phyloP scores from a whole-genome alignment of 30 jellyfish, hydroid and myxozoan genomes.

The Euphysa ruthae region DNA sequence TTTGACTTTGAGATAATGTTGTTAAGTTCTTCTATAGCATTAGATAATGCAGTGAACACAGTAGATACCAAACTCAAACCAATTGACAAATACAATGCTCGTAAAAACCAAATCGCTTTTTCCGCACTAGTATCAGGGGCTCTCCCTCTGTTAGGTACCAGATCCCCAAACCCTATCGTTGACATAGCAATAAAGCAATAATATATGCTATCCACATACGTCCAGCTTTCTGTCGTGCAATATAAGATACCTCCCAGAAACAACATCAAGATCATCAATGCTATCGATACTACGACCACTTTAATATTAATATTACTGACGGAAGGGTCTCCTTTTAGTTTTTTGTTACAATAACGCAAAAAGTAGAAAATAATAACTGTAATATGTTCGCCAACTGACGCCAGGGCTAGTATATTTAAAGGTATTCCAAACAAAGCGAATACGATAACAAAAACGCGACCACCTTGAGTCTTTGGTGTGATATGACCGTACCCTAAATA shows the following conservation, averaged over 20 bases:
- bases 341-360: constrained; percentile 28
- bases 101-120: constrained; percentile 86
- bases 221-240: constrained; percentile 87
- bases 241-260: constrained; percentile 82
- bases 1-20: constrained; percentile 55
- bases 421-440: constrained; percentile 97
- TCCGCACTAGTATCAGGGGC: constrained; percentile 84
- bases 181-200: constrained; percentile 97
- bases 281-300: constrained; percentile 80
- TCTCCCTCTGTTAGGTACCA: constrained; percentile 94
- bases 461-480: constrained; percentile 93
- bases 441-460: constrained; percentile 77
- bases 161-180: constrained; percentile 96
- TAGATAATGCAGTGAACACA: constrained; percentile 90
- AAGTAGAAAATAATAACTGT: constrained; percentile 74
- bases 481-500: constrained; percentile 86
- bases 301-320: constrained; percentile 73
- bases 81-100: constrained; percentile 69
- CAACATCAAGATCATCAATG: constrained; percentile 72
- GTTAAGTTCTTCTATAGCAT: constrained; percentile 91
- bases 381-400: constrained; percentile 98
- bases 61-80: constrained; percentile 92
- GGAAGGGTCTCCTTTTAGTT: constrained; percentile 19
- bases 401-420: constrained; percentile 82
- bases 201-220: constrained; percentile 79